phyloP scores from a whole-genome alignment of 2,888 invertebrate genomes.

The Stratiomys singularior region DNA sequence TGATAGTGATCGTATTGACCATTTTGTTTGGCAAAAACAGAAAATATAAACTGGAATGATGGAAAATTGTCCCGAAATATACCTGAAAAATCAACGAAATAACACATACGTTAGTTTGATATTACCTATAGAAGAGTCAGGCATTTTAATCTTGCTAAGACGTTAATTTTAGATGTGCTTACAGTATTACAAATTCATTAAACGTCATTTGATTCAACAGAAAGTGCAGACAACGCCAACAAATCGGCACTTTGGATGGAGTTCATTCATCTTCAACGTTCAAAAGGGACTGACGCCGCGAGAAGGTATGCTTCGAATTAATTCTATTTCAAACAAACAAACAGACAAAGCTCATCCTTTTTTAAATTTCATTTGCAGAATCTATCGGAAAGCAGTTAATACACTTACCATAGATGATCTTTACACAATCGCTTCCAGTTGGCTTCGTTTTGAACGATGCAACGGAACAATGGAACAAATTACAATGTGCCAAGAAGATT shows the following conservation, averaged over 20 bases:
- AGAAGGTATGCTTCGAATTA: conserved; percentile 54
- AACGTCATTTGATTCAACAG: too few species aligned
- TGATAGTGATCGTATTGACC: too few species aligned
- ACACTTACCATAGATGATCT: conserved; percentile 54
- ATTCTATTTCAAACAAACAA: neutral
- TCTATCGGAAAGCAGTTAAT: conserved; percentile 58
- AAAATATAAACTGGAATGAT: too few species aligned
- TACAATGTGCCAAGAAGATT: conserved; percentile 55
- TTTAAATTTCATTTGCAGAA: too few species aligned
- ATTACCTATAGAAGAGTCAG: too few species aligned
- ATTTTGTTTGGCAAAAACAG: too few species aligned
- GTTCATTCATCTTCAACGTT: conserved; percentile 67
- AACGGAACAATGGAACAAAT: conserved; percentile 59
- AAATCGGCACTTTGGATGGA: conserved; percentile 70
- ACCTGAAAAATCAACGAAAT: too few species aligned
- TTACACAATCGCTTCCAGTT: conserved; percentile 57
- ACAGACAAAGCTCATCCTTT: neutral
- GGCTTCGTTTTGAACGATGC: conserved; percentile 62
- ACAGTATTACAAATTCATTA: too few species aligned
- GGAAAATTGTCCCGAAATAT: too few species aligned
- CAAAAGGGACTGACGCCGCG: conserved; percentile 58
- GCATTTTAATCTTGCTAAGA: too few species aligned
- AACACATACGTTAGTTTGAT: too few species aligned
- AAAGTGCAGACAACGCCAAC: conserved; percentile 68
- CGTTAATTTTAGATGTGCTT: too few species aligned